Evolutionary conservation across 2,888 invertebrate genomes (phyloP), one percentile per base, ranked within the genome.

Genomic region (Xestia ashworthii): DNA sequence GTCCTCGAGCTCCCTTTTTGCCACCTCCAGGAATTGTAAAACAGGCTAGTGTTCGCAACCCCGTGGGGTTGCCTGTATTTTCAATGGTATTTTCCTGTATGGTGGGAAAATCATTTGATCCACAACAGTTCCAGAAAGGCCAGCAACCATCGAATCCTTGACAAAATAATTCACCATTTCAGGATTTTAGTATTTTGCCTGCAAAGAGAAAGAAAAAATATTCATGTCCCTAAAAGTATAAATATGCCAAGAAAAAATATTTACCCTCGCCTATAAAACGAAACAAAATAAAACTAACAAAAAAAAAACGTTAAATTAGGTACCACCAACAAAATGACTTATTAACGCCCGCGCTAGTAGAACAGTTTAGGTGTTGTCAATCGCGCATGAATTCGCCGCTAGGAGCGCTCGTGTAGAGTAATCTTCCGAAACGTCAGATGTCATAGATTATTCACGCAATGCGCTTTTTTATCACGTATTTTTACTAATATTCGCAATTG

Each of bases 331-430:
- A 16, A 70, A 38, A 75, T 38, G 60, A 48, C 48, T 48, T 48
- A 16, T 48, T 48, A 58, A 41, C 32, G 16, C 16, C 41, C n/a
- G n/a, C n/a, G n/a, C n/a, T n/a, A 32, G 32, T 64, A 32, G 41
- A 67, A 55, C 46, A 14, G 48, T 48, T 68, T 60, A 53, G 19
- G 67, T 64, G 55, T 68, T 41, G 74, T 67, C n/a, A n/a, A n/a
- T 32, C 32, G 32, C 32, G 32, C 32, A 32, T 32, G 32, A 32
- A 32, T 32, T 32, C 32, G 32, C 32, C 32, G 32, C 32, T 32
- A 32, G 32, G 32, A 3, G 32, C 32, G 32, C 32, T 32, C 32
- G 32, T 32, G 32, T 32, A 32, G 32, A 32, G 32, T 32, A 32
- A 32, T 32, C 32, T 32, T 32, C 32, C 32, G 32, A 32, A 32